Evolutionary conservation across 2,113 vertebrate genomes (phyloP).

Genomic region (Poeciliopsis turrubarensis): DNA sequence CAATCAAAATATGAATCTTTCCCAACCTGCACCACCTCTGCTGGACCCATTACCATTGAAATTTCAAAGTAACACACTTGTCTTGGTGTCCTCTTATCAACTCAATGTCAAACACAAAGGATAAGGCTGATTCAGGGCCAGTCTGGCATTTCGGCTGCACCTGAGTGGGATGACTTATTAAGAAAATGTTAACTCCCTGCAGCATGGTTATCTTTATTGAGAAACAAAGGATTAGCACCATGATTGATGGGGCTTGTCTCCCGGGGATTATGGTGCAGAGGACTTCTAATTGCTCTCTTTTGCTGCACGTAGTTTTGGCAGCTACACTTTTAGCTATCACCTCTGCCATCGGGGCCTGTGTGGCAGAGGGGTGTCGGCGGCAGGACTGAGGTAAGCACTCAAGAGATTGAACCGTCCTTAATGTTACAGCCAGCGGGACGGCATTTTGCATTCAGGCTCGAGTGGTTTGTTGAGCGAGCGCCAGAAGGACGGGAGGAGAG

Average conservation of each 20-base stretch:
- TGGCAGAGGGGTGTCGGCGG: conserved; percentile 46
- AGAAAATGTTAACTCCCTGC: conserved; percentile 74
- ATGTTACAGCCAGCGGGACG: conserved; percentile 56
- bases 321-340: conserved; percentile 53
- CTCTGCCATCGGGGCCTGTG: conserved; percentile 40
- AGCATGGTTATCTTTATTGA: conserved; percentile 76
- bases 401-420: conserved; percentile 58
- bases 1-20: not conserved
- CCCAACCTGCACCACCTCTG: not conserved
- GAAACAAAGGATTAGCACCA: conserved; percentile 74
- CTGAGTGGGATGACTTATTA: conserved; percentile 72
- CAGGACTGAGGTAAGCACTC: conserved; percentile 41
- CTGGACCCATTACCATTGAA: conserved; percentile 3
- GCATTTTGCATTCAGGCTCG: conserved; percentile 70
- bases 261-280: conserved; percentile 70
- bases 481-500: conserved; percentile 55
- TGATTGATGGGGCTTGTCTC: conserved; percentile 79
- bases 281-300: conserved; percentile 71
- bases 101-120: conserved; percentile 70
- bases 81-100: conserved; percentile 58
- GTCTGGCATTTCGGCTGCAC: conserved; percentile 66
- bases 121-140: conserved; percentile 68
- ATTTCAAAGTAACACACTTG: conserved; percentile 16
- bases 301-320: conserved; percentile 38
- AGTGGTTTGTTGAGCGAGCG: conserved; percentile 74